A percentile compares a stretch with the other conserved stretches of the same genome.
These are phyloP conservation scores for Zaprionus lineosus DNA, from an alignment of 2,888 invertebrate genomes.

Conservation along the genomic window DNA sequence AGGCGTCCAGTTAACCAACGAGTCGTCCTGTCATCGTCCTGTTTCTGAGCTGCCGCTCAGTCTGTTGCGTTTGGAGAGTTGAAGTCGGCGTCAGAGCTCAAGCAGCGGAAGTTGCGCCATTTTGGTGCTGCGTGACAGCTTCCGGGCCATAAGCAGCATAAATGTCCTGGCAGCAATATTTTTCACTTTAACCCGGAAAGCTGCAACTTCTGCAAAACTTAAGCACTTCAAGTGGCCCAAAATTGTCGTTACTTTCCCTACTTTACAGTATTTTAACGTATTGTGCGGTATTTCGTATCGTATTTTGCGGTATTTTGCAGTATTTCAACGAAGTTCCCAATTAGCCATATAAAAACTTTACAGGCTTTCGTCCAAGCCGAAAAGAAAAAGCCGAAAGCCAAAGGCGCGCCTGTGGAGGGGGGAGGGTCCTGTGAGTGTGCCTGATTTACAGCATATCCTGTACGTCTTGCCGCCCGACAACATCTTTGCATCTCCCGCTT, in stretches of 20 bases:
- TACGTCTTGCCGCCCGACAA: conserved; percentile 3
- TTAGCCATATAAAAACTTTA: conserved; percentile 45
- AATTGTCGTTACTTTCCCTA: too few relatives aligned
- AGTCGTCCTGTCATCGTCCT: not conserved
- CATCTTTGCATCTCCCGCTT: conserved; percentile 44
- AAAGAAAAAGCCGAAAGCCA: conserved; percentile 9
- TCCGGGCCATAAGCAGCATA: conserved; percentile 60
- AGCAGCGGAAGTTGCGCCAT: conserved; percentile 72
- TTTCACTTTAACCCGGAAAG: conserved; percentile 49
- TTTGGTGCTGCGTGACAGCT: conserved; percentile 62
- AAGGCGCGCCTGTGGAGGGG: too few relatives aligned
- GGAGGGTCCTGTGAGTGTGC: not conserved
- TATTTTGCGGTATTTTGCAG: not conserved
- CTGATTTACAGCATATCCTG: conserved; percentile 44
- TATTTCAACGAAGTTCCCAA: too few relatives aligned
- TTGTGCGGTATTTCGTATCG: not conserved
- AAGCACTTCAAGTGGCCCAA: conserved; percentile 48
- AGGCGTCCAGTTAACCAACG: conserved; percentile 10
- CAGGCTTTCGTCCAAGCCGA: too few relatives aligned
- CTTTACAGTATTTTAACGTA: conserved; percentile 28
- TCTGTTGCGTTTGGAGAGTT: conserved; percentile 51
- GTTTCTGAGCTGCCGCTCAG: conserved; percentile 22
- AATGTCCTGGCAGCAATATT: conserved; percentile 64
- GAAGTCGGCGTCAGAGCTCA: conserved; percentile 51
- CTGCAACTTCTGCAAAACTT: conserved; percentile 32